These are phyloP conservation scores for Tanypteryx hageni DNA, from an alignment of 2,888 invertebrate species.

Conservation along the genomic window DNA sequence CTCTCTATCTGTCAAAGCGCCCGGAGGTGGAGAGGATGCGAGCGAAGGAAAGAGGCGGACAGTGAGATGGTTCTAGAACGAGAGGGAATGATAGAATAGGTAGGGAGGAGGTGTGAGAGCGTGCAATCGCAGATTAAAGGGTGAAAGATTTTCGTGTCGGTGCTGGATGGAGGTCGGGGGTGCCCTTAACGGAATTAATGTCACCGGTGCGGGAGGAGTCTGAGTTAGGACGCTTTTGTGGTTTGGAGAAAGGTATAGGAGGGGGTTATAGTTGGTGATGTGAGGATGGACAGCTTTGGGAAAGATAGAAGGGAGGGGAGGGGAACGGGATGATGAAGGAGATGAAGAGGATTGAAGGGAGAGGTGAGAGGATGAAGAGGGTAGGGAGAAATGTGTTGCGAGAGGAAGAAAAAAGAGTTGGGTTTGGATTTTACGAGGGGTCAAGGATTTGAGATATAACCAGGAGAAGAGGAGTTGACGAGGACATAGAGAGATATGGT, in stretches of 20 bases:
- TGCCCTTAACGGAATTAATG: too few relatives aligned
- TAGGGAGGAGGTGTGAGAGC: too few relatives aligned
- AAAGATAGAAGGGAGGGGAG: neutral
- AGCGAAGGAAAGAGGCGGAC: neutral
- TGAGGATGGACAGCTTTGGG: neutral
- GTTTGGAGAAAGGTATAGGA: too few relatives aligned
- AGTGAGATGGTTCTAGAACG: neutral
- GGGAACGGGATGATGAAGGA: neutral
- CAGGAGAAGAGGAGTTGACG: neutral
- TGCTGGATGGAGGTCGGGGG: too few relatives aligned
- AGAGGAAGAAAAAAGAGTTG: neutral
- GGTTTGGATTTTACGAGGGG: neutral
- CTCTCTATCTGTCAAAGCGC: neutral
- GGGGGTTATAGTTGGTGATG: too few relatives aligned
- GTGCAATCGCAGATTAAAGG: too few relatives aligned
- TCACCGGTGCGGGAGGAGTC: neutral
- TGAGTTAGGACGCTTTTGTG: neutral
- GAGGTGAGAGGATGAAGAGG: neutral
- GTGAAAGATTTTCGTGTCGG: too few relatives aligned
- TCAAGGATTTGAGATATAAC: conserved; percentile 19
- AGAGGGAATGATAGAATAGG: neutral
- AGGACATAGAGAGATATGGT: too few relatives aligned
- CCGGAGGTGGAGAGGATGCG: too few relatives aligned
- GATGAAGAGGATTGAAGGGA: too few relatives aligned
- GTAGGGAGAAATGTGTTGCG: neutral